Evolutionary conservation across 1,140 invertebrate species (phyloP), one percentile per base, ranked within the genome.

Genomic region (Phortica variegata): DNA sequence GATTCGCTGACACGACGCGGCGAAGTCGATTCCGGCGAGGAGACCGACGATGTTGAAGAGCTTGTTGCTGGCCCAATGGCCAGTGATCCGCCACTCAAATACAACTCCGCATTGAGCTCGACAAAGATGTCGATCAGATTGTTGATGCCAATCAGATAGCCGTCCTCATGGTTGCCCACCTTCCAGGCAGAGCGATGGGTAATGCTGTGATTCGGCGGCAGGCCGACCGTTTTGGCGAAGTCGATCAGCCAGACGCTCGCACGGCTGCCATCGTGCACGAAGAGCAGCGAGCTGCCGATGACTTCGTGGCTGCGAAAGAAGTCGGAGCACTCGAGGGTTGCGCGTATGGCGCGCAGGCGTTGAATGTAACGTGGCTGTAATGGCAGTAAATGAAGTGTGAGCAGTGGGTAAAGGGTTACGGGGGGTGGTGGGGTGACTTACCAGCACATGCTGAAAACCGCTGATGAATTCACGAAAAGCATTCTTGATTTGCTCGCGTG

Each of bases 121-220:
- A 83, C 79, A 61, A 93, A 90, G 52, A 96, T 89, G 46, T 90
- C 85, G 50, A 98, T 94, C 38, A 99, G 79, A 81, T 97, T 97
- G 69, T 95, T 89, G 9, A 98, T 81, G 31, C 96, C 96, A 54
- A 91, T 89, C 42, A 98, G 80, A 77, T 97, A 98, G 20, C 96
- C 96, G 73, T 99, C 96, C 80, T 99, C 96, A 68, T 97, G 94
- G 76, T 97, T 98, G n/a, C 95, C 95, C 23, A 96, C 90, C 56
- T 87, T 85, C 96, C 95, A 98, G 32, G 85, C 82, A 7, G 83
- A 83, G 44, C 85, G 83, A 74, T 98, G 96, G 49, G 85, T 83
- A 45, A 97, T 90, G 34, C 76, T 78, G 36, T 90, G 71, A 43
- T 85, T 80, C 2, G 84, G 81, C 2, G 93, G 91, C 37, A 98